These are phyloP conservation scores for Eurytoma californica DNA, from an alignment of 2,888 invertebrate genomes.

Conservation along the genomic window DNA sequence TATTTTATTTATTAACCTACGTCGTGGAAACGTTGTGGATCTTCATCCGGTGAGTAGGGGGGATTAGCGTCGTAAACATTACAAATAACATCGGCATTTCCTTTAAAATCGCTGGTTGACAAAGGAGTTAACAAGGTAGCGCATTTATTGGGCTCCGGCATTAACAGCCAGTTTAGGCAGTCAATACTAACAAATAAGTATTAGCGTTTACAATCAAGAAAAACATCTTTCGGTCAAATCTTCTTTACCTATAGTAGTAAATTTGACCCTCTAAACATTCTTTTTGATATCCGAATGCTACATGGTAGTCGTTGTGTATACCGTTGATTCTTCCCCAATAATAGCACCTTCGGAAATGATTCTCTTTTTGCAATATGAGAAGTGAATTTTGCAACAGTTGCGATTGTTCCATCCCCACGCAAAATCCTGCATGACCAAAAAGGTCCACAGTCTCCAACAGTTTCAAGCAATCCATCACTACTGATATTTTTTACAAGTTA, in stretches of 20 bases:
- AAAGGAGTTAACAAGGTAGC: slow-evolving; percentile 74
- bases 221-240: neutral
- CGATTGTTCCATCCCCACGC: slow-evolving; percentile 84
- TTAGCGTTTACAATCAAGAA: neutral
- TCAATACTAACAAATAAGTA: slow-evolving; percentile 76
- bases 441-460: slow-evolving; percentile 77
- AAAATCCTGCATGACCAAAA: slow-evolving; percentile 81
- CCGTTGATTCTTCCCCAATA: slow-evolving; percentile 93
- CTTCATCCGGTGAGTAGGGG: slow-evolving; percentile 70
- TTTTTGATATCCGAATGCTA: slow-evolving; percentile 86
- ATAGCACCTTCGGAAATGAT: slow-evolving; percentile 87
- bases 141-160: slow-evolving; percentile 76
- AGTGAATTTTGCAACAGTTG: slow-evolving; percentile 86
- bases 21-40: slow-evolving; percentile 47
- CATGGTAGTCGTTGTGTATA: slow-evolving; percentile 86
- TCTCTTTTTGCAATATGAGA: slow-evolving; percentile 86
- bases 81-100: slow-evolving; percentile 66
- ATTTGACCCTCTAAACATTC: slow-evolving; percentile 85
- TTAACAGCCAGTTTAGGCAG: slow-evolving; percentile 82
- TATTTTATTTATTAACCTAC: slow-evolving; percentile 42
- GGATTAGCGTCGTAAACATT: slow-evolving; percentile 75
- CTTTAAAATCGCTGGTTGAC: slow-evolving; percentile 76
- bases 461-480: slow-evolving; percentile 77
- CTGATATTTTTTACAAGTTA: neutral
- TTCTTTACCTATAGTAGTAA: slow-evolving; percentile 83